Conservation (phyloP, 1,140 invertebrate genomes). For the Pentalonia nigronervosa region DNA sequence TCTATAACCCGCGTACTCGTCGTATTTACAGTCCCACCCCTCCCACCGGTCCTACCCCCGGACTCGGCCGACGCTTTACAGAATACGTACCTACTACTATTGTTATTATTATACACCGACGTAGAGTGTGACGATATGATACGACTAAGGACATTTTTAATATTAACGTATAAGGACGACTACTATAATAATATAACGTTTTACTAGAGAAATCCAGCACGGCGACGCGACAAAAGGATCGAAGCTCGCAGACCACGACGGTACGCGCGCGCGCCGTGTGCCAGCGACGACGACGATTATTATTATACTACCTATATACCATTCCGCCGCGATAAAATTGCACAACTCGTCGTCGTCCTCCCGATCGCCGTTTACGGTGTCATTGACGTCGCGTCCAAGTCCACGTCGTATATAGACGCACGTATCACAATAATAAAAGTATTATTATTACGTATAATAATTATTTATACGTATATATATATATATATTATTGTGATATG, state of each 20-base stretch:
- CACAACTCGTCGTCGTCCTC: constrained; percentile 33
- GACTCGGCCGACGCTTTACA: background rate
- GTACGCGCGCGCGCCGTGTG: background rate
- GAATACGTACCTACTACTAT: background rate
- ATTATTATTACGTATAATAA: constrained; percentile 5
- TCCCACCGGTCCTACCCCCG: background rate
- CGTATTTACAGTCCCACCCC: too few species aligned
- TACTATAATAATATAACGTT: background rate
- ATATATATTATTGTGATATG: background rate
- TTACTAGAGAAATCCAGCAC: background rate
- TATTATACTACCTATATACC: background rate
- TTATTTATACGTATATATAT: background rate
- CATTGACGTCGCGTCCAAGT: constrained; percentile 16
- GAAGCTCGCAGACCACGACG: background rate
- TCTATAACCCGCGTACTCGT: background rate
- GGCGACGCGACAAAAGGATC: background rate
- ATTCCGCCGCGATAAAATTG: constrained; percentile 23
- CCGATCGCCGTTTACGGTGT: constrained; percentile 44
- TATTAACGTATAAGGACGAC: background rate
- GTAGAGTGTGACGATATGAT: background rate
- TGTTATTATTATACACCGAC: background rate
- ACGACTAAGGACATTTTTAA: background rate
- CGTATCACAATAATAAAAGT: background rate
- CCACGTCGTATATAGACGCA: background rate
- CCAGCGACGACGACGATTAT: constrained; percentile 5